These are phyloP conservation scores for Alaudala cheleensis DNA, from an alignment of 2,113 vertebrate species.

Conservation along the genomic window DNA sequence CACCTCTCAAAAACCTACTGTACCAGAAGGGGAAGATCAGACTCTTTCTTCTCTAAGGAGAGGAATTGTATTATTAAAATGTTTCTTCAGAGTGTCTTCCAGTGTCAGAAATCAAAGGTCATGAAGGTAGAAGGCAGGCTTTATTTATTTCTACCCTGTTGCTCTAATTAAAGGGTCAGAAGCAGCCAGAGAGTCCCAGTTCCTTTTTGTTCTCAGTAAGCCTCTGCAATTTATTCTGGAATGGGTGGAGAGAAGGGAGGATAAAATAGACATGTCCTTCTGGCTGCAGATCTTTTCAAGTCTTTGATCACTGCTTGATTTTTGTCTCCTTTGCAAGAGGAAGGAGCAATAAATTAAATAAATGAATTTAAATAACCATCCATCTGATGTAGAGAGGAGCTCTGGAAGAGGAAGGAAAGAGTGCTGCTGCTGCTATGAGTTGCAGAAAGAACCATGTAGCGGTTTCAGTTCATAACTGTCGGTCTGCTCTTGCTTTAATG, in stretches of 20 bases:
- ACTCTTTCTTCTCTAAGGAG: neutral
- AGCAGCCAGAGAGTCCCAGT: neutral
- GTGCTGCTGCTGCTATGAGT: neutral
- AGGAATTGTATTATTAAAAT: slow-evolving; percentile 19
- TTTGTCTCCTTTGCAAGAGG: slow-evolving; percentile 17
- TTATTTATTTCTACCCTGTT: slow-evolving; percentile 55
- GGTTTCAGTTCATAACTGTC: neutral
- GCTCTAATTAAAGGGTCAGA: slow-evolving; percentile 70
- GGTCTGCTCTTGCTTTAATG: neutral
- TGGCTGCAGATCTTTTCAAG: slow-evolving; percentile 47
- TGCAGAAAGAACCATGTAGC: neutral
- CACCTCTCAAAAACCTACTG: neutral
- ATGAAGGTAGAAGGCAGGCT: slow-evolving; percentile 39
- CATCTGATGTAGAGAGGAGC: neutral
- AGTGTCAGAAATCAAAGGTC: slow-evolving; percentile 28
- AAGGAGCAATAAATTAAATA: slow-evolving; percentile 31
- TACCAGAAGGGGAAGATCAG: neutral
- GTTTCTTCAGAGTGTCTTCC: neutral
- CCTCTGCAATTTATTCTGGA: slow-evolving; percentile 52
- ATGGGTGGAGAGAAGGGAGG: neutral
- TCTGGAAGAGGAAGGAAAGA: neutral
- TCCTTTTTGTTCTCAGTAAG: slow-evolving; percentile 50
- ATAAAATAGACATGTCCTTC: slow-evolving; percentile 33
- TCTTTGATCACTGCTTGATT: slow-evolving; percentile 37
- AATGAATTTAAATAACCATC: neutral